These are phyloP conservation scores for Vireo griseus DNA, from an alignment of 2,797 vertebrate genomes.

Conservation along the genomic window DNA sequence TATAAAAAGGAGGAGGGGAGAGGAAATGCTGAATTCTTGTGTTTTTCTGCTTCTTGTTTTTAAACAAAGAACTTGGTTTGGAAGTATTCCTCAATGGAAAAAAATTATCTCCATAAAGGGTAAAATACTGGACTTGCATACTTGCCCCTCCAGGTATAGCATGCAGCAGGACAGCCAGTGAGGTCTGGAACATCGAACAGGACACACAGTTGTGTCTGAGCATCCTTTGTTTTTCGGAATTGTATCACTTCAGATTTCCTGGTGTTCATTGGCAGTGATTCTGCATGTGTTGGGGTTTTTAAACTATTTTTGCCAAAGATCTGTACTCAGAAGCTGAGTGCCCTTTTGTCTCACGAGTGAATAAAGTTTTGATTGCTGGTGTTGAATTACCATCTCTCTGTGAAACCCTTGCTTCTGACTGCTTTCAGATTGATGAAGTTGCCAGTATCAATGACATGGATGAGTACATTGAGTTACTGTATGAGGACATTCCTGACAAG, in stretches of 20 bases:
- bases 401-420: neutral
- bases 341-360: neutral
- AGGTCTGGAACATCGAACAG: neutral
- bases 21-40: neutral
- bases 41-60: neutral
- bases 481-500: conserved; percentile 92
- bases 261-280: neutral
- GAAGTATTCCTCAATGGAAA: conserved; percentile 17
- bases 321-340: neutral
- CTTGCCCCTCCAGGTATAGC: neutral
- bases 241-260: neutral
- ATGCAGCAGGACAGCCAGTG: neutral
- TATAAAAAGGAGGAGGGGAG: neutral
- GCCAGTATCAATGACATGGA: conserved; percentile 89
- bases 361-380: neutral
- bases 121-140: conserved; percentile 34
- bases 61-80: conserved; percentile 22
- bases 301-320: neutral
- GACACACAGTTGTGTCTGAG: neutral
- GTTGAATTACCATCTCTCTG: neutral
- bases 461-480: conserved; percentile 90
- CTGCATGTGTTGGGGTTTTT: neutral
- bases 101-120: conserved; percentile 33
- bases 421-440: conserved; percentile 83
- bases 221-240: conserved; percentile 42